Conservation (phyloP, 1,140 invertebrate genomes). For the Diploscapter pachys region DNA sequence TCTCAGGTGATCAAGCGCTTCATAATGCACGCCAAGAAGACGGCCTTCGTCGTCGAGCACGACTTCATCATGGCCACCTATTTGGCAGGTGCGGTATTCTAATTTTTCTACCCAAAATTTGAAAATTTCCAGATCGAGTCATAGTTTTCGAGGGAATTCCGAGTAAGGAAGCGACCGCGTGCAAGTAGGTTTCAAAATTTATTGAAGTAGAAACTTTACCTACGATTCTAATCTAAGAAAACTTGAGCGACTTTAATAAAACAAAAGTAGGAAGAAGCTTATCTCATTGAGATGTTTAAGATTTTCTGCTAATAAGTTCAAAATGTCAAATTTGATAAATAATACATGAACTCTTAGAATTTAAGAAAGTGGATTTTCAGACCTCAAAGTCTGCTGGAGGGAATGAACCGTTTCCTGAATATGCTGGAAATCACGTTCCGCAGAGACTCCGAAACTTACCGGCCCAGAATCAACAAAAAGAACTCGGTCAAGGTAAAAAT, state of each 20-base stretch:
- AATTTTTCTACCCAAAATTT: no score
- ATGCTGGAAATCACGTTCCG: constrained; percentile 96
- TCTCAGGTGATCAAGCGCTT: constrained; percentile 66
- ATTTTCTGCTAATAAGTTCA: no score
- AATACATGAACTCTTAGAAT: no score
- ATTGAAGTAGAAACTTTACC: background rate
- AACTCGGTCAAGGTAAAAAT: constrained; percentile 76
- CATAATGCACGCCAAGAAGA: constrained; percentile 97
- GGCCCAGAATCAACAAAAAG: constrained; percentile 95
- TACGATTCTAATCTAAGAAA: no score
- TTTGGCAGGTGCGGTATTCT: constrained; percentile 67
- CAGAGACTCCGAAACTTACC: constrained; percentile 95
- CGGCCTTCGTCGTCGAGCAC: constrained; percentile 98
- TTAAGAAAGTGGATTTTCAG: constrained; percentile 39
- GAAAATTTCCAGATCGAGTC: constrained; percentile 72
- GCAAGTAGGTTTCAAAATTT: constrained; percentile 64
- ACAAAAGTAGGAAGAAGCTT: no score
- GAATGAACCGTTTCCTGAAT: constrained; percentile 97
- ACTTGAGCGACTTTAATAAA: no score
- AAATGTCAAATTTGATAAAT: no score
- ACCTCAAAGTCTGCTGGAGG: constrained; percentile 87
- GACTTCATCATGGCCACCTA: constrained; percentile 99
- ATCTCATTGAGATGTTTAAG: no score
- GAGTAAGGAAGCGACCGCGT: constrained; percentile 80
- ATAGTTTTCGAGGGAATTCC: constrained; percentile 96